Base-by-base conservation (phyloP, 2,797 vertebrate genomes). In the Cyclura pinguis region DNA sequence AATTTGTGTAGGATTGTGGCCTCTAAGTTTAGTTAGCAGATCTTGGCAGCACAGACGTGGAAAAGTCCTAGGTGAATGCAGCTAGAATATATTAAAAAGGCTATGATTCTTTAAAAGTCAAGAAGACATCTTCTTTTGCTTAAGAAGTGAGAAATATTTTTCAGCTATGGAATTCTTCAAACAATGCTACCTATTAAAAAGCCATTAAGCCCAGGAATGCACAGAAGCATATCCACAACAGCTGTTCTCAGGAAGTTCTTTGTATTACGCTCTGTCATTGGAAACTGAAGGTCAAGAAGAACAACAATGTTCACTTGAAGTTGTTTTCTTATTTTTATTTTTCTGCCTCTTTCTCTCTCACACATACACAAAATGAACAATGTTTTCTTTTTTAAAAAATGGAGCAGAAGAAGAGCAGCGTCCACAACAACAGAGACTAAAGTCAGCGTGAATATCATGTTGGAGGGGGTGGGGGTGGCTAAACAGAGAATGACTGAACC, bases 241-340 rank as follows among this genome's bases (percentile, higher is more conserved):
- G 84, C 94, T 96, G 87, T 80, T 92, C 83, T 89, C 69, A 38
- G 84, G 14, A 93, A 88, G 27, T 88, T 14, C 24, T 95, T 1
- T 59, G 57, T 87, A 73, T 73, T 88, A 73, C 84, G 62, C 89
- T 2, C 22, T 95, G 0, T 88, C 90, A 72, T 0, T 90, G 89
- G 92, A 94, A 90, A 90, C 4, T 74, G 87, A 92, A 95, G 95
- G 92, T 93, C 91, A 93, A 87, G 73, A 13, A 73, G 77, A 92
- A 85, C 57, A 91, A 42, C 29, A 8, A 1, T 57, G 52, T 38
- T 93, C 62, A 22, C 38, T 88, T 78, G 50, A 80, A 77, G 64
- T 76, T 82, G 59, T 64, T 85, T 87, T 74, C 59, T 22, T 47
- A 47, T 47, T 82, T 81, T 47, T 38, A 14, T 87, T 32, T 35